Conservation (phyloP, 1,140 invertebrate species). For the Drosophila nigrodunni region DNA sequence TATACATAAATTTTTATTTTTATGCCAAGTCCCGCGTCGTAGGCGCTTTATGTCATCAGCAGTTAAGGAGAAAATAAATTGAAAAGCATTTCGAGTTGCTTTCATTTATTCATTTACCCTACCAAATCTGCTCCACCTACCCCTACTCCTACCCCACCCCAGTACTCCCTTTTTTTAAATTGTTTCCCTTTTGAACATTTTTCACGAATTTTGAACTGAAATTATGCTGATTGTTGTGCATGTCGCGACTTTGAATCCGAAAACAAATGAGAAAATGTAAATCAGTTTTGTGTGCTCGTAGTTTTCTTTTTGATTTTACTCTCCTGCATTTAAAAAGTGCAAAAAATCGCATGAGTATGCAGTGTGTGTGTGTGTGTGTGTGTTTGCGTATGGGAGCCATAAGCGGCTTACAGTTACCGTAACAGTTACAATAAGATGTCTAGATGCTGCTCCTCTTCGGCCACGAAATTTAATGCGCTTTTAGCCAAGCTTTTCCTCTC, state of each 20-base stretch:
- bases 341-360: constrained; percentile 10
- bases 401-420: constrained; percentile 33
- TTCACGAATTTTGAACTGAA: constrained; percentile 48
- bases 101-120: constrained; percentile 29
- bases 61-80: constrained; percentile 74
- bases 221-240: constrained; percentile 76
- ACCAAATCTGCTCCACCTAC: background rate
- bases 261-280: constrained; percentile 55
- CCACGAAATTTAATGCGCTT: constrained; percentile 4
- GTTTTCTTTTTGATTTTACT: constrained; percentile 29
- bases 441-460: background rate
- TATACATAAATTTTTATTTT: constrained; percentile 41
- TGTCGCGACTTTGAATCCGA: constrained; percentile 36
- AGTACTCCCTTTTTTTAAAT: no score
- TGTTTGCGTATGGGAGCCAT: constrained; percentile 15
- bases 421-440: constrained; percentile 7
- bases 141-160: no score
- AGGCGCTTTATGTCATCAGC: constrained; percentile 70
- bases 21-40: constrained; percentile 27
- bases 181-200: no score
- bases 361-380: no score
- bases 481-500: constrained; percentile 1
- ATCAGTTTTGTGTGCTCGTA: constrained; percentile 22
- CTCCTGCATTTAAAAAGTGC: constrained; percentile 28
- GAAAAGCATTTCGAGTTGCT: constrained; percentile 60